These are phyloP conservation scores for Lepidothrix coronata DNA, from an alignment of 2,113 vertebrate genomes.

Conservation along the genomic window DNA sequence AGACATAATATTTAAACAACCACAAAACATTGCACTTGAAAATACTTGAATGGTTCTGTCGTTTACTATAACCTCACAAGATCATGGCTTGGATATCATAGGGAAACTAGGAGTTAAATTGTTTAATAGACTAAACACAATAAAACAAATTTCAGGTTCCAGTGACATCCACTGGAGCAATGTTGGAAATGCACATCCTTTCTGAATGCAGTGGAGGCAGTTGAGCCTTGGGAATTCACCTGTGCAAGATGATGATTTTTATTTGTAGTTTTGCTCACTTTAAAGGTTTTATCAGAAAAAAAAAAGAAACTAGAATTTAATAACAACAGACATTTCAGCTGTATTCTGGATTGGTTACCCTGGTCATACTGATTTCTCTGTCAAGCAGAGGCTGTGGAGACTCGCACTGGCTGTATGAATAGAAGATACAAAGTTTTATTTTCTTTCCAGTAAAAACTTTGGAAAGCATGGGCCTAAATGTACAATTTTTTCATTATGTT, in stretches of 20 bases:
- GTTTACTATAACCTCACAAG: neutral
- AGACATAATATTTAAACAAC: neutral
- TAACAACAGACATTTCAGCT: neutral
- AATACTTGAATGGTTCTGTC: neutral
- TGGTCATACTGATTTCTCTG: neutral
- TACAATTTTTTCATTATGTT: neutral
- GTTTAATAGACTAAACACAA: neutral
- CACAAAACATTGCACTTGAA: neutral
- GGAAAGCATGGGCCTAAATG: neutral
- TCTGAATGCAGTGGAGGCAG: neutral
- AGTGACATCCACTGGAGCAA: constrained; percentile 37
- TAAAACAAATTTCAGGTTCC: neutral
- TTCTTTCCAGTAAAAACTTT: neutral
- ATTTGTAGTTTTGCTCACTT: rapidly evolving
- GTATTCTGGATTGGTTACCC: neutral
- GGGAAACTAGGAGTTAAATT: neutral
- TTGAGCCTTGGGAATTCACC: neutral
- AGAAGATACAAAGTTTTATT: neutral
- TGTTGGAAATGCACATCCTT: neutral
- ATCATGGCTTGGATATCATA: neutral
- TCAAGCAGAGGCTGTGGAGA: neutral
- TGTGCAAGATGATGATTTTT: neutral
- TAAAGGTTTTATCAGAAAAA: neutral
- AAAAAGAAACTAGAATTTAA: neutral
- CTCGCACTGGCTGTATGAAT: neutral